Conservation (phyloP, 2,888 invertebrate species). For the Muschampia plurimacula region DNA sequence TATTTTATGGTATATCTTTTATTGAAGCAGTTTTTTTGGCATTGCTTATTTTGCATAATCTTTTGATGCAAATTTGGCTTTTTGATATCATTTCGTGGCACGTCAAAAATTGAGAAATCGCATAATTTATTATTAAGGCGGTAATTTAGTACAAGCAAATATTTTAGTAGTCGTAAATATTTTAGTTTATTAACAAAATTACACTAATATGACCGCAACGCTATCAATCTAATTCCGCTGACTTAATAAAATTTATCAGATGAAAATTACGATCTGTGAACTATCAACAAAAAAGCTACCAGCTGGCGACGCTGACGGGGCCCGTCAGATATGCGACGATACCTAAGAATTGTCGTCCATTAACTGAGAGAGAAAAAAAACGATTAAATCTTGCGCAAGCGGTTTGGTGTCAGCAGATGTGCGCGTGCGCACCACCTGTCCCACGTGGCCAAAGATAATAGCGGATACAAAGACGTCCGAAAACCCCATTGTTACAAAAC, state of each 20-base stretch:
- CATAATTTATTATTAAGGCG: too few species aligned
- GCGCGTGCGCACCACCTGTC: conserved; percentile 84
- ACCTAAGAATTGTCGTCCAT: conserved; percentile 77
- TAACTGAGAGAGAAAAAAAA: conserved; percentile 54
- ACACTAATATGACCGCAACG: background rate
- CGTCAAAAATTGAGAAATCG: too few species aligned
- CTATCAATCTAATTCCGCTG: conserved; percentile 33
- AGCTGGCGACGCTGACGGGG: conserved; percentile 50
- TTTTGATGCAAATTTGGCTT: too few species aligned
- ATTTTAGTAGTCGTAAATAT: too few species aligned
- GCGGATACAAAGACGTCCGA: conserved; percentile 68
- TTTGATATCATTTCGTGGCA: too few species aligned
- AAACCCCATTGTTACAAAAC: conserved; percentile 64
- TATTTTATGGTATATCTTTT: too few species aligned
- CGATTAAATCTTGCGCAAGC: conserved; percentile 84
- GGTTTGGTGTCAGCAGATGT: conserved; percentile 73
- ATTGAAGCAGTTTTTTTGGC: too few species aligned
- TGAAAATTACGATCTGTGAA: conserved; percentile 36
- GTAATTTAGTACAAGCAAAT: too few species aligned
- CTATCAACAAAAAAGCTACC: conserved; percentile 54
- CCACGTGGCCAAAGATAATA: conserved; percentile 80
- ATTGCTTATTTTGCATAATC: too few species aligned
- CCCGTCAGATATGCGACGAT: conserved; percentile 69
- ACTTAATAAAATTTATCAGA: conserved; percentile 45
- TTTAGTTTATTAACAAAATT: background rate